phyloP scores from a whole-genome alignment of 2,797 vertebrate genomes.

The Pangasius larnaudii region DNA sequence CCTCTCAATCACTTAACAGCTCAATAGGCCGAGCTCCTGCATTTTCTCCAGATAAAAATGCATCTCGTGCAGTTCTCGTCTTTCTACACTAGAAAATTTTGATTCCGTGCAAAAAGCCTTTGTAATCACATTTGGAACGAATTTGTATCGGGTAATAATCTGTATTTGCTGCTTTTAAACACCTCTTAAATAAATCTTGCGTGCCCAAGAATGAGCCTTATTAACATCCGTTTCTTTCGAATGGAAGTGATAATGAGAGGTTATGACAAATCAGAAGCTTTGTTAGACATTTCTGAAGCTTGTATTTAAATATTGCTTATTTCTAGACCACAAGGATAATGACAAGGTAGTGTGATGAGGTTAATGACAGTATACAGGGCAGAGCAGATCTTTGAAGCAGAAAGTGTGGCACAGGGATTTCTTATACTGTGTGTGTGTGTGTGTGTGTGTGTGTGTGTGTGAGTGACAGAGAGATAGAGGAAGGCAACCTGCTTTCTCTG shows the following conservation, averaged over 20 bases:
- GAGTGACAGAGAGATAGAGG: background rate
- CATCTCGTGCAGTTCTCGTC: slow-evolving; percentile 45
- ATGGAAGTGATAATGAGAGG: slow-evolving; percentile 50
- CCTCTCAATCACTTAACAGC: slow-evolving; percentile 53
- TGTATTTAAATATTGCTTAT: slow-evolving; percentile 52
- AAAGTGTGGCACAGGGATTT: slow-evolving; percentile 32
- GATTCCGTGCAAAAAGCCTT: slow-evolving; percentile 43
- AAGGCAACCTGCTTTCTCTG: background rate
- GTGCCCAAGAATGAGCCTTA: slow-evolving; percentile 11
- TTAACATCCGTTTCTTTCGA: slow-evolving; percentile 42
- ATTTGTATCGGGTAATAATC: slow-evolving; percentile 28
- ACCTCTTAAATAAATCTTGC: slow-evolving; percentile 29
- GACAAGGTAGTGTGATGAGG: slow-evolving; percentile 53
- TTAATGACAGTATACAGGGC: slow-evolving; percentile 52
- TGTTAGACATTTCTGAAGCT: slow-evolving; percentile 40
- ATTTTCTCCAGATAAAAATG: slow-evolving; percentile 40
- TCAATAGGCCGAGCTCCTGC: slow-evolving; percentile 33
- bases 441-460: background rate
- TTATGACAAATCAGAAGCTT: slow-evolving; percentile 50
- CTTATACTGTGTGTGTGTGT: background rate
- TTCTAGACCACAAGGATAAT: slow-evolving; percentile 47
- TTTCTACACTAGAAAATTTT: slow-evolving; percentile 38
- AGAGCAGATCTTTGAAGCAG: slow-evolving; percentile 9
- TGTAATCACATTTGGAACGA: slow-evolving; percentile 46
- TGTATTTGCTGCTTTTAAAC: slow-evolving; percentile 31